Base-by-base conservation (phyloP, 2,888 invertebrate genomes). In the Drosophila subquinaria region DNA sequence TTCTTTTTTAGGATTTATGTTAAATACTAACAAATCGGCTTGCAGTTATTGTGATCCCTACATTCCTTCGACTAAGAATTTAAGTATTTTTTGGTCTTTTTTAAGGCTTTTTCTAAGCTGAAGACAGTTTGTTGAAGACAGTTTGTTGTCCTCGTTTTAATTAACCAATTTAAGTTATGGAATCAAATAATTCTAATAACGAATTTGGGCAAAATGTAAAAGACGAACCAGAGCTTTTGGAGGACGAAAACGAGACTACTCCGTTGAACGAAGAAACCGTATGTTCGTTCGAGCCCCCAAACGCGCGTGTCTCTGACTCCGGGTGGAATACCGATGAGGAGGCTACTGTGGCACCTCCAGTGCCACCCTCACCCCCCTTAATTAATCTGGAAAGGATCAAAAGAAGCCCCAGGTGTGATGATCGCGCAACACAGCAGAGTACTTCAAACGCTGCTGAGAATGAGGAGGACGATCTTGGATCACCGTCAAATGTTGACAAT, bases 181-280 rank as follows among this genome's bases (percentile, higher is more conserved):
- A 59, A 15, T 36, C 15, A 33, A 33, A n/a, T n/a, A 17, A 43
- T 17, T 2, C 2, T 1, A 33, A n/a, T 10, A 6, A 9, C 4
- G 9, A 1, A 9, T 3, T 6, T 11, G 8, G 23, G 1, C 2
- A 36, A 2, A 27, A 17, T 0, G 13, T 75, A 11, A 70, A 53
- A 45, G 13, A 1, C 4, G 56, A 73, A 10, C 9, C 30, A 13
- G 15, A 13, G 2, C 47, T 40, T 4, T 9, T 9, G n/a, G 5
- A 4, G 8, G n/a, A 1, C n/a, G 57, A 75, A 0, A 5, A 63
- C 8, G 57, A 69, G 8, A 27, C 38, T 11, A 69, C 73, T 9
- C 69, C 76, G 0, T 17, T 73, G 20, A 57, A 64, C 4, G 57
- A 53, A 0, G 53, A 57, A 3, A 6, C 4, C 10, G 2, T 0